A percentile compares a stretch with the other conserved stretches of the same genome.
These are phyloP conservation scores for Halesus radiatus DNA, from an alignment of 1,140 invertebrate genomes.

Conservation along the genomic window DNA sequence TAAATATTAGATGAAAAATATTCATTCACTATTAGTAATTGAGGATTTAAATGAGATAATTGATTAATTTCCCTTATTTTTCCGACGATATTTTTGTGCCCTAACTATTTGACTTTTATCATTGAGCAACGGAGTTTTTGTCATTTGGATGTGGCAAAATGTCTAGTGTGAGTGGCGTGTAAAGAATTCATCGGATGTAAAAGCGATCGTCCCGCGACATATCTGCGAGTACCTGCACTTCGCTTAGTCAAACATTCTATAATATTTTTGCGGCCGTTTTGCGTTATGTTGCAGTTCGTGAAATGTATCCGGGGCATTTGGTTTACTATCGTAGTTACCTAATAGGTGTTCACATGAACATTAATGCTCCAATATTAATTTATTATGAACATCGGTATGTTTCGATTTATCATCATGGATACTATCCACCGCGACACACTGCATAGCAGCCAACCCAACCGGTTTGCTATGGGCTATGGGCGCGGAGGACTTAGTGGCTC, in stretches of 20 bases:
- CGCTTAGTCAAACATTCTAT: background rate
- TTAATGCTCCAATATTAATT: conserved; percentile 14
- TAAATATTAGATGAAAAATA: too few relatives aligned
- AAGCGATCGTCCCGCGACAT: too few relatives aligned
- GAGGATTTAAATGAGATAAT: too few relatives aligned
- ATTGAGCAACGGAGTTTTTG: too few relatives aligned
- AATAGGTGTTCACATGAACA: conserved; percentile 9
- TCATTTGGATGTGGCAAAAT: too few relatives aligned
- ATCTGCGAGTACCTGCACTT: too few relatives aligned
- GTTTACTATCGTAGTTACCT: background rate
- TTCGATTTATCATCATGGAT: conserved; percentile 6
- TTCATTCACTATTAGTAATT: too few relatives aligned
- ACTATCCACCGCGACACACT: conserved; percentile 10
- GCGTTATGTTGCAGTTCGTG: background rate
- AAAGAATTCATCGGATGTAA: too few relatives aligned
- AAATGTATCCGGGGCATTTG: background rate
- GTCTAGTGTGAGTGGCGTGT: too few relatives aligned
- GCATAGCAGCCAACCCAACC: background rate
- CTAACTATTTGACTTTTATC: too few relatives aligned
- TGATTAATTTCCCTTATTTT: too few relatives aligned
- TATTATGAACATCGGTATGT: conserved; percentile 2
- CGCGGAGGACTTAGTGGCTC: background rate
- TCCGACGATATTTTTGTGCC: too few relatives aligned
- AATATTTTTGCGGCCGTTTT: background rate
- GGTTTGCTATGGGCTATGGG: conserved; percentile 8